These are phyloP conservation scores for Coleophora deauratella DNA, from an alignment of 2,888 invertebrate genomes.

Conservation along the genomic window DNA sequence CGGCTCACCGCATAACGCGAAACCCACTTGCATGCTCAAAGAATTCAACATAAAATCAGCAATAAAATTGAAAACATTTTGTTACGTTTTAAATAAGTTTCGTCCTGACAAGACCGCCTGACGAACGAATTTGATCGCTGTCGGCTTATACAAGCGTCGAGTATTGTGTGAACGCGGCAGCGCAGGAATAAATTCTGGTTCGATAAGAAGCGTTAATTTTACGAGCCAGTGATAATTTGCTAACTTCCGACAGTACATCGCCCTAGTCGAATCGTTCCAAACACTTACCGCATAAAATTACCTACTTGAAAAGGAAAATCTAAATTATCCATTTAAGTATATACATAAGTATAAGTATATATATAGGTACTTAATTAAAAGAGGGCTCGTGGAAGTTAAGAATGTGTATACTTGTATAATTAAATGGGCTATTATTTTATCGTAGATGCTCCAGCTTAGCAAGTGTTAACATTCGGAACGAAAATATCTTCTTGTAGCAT, in stretches of 20 bases:
- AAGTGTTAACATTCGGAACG: not conserved
- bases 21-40: constrained; percentile 56
- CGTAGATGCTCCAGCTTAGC: too few relatives aligned
- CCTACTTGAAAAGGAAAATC: constrained; percentile 43
- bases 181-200: constrained; percentile 63
- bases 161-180: constrained; percentile 32
- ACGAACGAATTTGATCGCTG: constrained; percentile 50
- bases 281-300: constrained; percentile 63
- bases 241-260: constrained; percentile 71
- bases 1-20: constrained; percentile 31
- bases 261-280: constrained; percentile 67
- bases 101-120: constrained; percentile 32
- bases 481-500: too few relatives aligned
- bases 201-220: constrained; percentile 74
- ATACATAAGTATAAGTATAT: constrained; percentile 8
- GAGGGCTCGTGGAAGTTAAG: not conserved
- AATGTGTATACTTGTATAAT: not conserved
- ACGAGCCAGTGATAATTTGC: constrained; percentile 74
- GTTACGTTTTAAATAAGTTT: constrained; percentile 72
- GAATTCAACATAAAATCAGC: constrained; percentile 73
- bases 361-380: not conserved
- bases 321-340: constrained; percentile 35
- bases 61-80: constrained; percentile 74
- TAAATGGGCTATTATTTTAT: too few relatives aligned
- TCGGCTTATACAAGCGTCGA: constrained; percentile 37